These are phyloP conservation scores for Drosophila virilis DNA, from an alignment of 1,140 invertebrate species.

Conservation along the genomic window DNA sequence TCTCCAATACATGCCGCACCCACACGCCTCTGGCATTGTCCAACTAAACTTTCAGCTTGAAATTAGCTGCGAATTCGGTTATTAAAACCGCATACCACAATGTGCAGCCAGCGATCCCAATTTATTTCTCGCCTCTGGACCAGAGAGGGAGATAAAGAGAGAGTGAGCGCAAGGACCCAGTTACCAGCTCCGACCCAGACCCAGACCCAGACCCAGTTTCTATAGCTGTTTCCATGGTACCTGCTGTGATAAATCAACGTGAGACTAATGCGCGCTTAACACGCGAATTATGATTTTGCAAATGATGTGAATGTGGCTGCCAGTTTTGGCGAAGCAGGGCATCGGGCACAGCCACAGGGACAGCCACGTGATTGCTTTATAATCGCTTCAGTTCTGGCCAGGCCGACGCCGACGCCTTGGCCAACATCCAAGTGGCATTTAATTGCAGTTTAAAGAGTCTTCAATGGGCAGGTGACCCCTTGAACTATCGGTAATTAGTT, in stretches of 20 bases:
- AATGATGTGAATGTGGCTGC: constrained; percentile 68
- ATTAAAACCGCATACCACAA: constrained; percentile 61
- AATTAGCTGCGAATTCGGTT: constrained; percentile 76
- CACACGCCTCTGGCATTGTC: constrained; percentile 43
- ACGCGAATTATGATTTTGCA: constrained; percentile 84
- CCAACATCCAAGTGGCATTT: constrained; percentile 51
- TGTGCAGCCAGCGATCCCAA: constrained; percentile 36
- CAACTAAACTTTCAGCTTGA: constrained; percentile 52
- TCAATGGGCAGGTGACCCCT: constrained; percentile 53
- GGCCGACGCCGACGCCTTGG: constrained; percentile 3
- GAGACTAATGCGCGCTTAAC: constrained; percentile 83
- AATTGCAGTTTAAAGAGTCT: constrained; percentile 76
- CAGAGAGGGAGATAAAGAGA: not conserved
- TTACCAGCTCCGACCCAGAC: constrained; percentile 32
- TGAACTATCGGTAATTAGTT: constrained; percentile 80
- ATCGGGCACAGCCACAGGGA: not conserved
- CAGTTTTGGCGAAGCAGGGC: not conserved
- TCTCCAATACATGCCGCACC: constrained; percentile 39
- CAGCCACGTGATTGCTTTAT: constrained; percentile 75
- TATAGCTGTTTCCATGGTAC: constrained; percentile 46
- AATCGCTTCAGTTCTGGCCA: constrained; percentile 58
- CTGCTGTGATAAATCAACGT: constrained; percentile 83
- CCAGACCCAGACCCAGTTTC: constrained; percentile 70
- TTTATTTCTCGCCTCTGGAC: constrained; percentile 27
- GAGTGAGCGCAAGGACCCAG: constrained; percentile 50